Percentiles rank a stretch among this genome's conserved stretches.
These are phyloP conservation scores for Melanostoma mellinum DNA, from an alignment of 2,888 invertebrate species.

Conservation along the genomic window DNA sequence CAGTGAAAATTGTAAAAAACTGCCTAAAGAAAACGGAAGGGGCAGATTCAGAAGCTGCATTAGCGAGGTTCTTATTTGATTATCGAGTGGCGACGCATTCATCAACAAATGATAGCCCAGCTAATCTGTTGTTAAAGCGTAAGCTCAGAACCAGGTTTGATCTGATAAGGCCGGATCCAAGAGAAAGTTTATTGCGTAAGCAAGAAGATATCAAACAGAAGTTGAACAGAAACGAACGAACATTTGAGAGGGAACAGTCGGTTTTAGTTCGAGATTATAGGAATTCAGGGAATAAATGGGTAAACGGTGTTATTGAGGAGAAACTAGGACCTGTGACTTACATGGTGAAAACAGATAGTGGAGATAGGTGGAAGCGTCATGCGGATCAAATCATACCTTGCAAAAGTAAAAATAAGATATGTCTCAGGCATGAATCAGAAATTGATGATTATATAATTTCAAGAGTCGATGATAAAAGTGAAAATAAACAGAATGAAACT, in stretches of 20 bases:
- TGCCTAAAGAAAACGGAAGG: background rate
- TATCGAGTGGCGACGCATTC: constrained; percentile 1
- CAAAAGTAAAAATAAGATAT: constrained; percentile 2
- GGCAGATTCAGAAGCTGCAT: constrained; percentile 4
- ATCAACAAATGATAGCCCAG: background rate
- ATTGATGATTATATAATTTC: constrained; percentile 5
- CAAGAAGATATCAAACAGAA: no score
- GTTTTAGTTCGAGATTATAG: no score
- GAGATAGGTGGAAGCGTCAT: background rate
- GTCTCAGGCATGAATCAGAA: constrained; percentile 4
- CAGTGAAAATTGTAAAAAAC: constrained; percentile 6
- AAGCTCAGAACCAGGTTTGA: no score
- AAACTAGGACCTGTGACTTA: no score
- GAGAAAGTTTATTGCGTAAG: no score
- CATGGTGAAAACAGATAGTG: no score
- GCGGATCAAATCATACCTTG: constrained; percentile 2
- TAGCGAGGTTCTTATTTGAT: background rate
- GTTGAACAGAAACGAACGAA: no score
- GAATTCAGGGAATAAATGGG: no score
- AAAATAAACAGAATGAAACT: background rate
- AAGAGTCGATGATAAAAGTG: constrained; percentile 3
- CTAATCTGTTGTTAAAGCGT: no score
- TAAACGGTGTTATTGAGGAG: no score
- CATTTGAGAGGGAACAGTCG: no score
- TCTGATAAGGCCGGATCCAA: no score